Evolutionary conservation across 1,140 invertebrate species (phyloP).

Genomic region (Berghia stephanieae): DNA sequence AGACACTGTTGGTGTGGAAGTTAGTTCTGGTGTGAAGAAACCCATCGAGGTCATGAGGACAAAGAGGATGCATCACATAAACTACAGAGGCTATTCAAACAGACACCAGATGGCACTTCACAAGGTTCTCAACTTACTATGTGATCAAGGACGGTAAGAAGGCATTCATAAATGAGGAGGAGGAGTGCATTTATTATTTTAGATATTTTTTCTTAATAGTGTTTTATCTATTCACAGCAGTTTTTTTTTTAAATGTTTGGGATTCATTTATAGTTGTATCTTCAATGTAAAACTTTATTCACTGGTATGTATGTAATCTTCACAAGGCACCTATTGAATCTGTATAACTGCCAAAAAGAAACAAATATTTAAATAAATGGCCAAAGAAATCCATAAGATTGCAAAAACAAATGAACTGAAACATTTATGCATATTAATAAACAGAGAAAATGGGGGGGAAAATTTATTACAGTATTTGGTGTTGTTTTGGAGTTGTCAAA

Average conservation of each 20-base stretch:
- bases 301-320: too few relatives aligned
- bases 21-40: too few relatives aligned
- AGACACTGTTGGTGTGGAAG: too few relatives aligned
- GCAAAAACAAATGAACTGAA: too few relatives aligned
- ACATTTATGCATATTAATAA: too few relatives aligned
- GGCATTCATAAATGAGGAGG: background rate
- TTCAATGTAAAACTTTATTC: background rate
- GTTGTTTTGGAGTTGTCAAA: too few relatives aligned
- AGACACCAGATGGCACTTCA: constrained; percentile 80
- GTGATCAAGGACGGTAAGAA: constrained; percentile 69
- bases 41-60: too few relatives aligned
- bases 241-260: background rate
- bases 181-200: background rate
- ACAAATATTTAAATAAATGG: too few relatives aligned
- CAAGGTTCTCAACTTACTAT: constrained; percentile 74
- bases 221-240: background rate
- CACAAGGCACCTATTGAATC: background rate
- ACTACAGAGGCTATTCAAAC: constrained; percentile 81
- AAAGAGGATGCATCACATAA: constrained; percentile 69
- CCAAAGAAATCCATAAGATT: too few relatives aligned
- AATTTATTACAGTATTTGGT: too few relatives aligned
- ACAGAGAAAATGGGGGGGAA: too few relatives aligned
- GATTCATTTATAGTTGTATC: background rate
- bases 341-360: background rate
- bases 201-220: background rate